These are phyloP conservation scores for Sminthurides aquaticus DNA, from an alignment of 2,888 invertebrate genomes.

Conservation along the genomic window DNA sequence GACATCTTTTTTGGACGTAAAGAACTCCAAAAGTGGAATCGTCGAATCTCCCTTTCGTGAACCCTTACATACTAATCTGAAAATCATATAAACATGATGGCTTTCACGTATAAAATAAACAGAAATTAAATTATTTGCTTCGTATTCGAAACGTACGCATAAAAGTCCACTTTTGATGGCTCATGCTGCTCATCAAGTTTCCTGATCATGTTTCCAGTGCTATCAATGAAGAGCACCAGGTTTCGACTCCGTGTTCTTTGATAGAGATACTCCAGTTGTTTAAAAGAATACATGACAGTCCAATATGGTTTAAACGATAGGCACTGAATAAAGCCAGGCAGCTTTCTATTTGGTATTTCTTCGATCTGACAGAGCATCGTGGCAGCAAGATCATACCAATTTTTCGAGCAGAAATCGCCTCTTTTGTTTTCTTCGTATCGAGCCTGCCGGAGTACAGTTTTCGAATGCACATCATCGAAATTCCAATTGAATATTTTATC, in stretches of 20 bases:
- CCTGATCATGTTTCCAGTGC: too few species aligned
- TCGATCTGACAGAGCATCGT: neutral
- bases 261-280: neutral
- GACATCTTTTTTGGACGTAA: too few species aligned
- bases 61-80: too few species aligned
- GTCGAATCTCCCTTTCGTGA: too few species aligned
- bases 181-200: too few species aligned
- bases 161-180: too few species aligned
- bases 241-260: neutral
- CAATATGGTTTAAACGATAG: neutral
- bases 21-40: too few species aligned
- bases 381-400: neutral
- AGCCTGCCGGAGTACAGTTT: neutral
- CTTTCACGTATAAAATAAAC: too few species aligned
- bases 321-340: neutral
- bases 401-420: neutral
- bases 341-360: neutral
- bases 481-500: neutral
- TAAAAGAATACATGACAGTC: neutral
- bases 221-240: neutral
- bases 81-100: too few species aligned
- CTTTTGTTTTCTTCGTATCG: neutral
- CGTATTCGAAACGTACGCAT: too few species aligned
- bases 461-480: neutral
- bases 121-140: too few species aligned